A percentile compares a stretch with the other conserved stretches of the same genome.
Evolutionary conservation across 2,113 vertebrate species (phyloP).

Genomic region (Cebus imitator): DNA sequence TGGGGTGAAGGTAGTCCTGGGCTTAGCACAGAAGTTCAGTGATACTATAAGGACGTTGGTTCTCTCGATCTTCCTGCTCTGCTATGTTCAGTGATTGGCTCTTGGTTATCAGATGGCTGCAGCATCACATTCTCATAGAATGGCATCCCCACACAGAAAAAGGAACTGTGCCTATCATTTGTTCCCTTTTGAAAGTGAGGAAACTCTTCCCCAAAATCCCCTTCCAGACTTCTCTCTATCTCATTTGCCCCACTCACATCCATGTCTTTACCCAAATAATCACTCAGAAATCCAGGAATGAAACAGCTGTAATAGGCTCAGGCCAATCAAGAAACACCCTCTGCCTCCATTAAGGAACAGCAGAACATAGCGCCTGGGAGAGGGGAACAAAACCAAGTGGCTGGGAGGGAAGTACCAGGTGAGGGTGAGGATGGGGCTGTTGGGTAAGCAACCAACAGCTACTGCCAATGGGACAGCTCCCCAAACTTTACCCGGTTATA

Average conservation of each 20-base stretch:
- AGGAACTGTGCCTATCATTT: neutral
- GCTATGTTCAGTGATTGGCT: neutral
- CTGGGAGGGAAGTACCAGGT: neutral
- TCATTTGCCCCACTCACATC: neutral
- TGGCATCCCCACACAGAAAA: neutral
- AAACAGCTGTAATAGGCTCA: neutral
- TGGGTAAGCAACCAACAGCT: neutral
- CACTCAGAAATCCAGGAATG: neutral
- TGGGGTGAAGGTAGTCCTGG: neutral
- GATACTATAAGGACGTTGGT: neutral
- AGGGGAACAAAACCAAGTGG: neutral
- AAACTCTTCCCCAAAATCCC: neutral
- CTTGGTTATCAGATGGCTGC: neutral
- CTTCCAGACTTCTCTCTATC: neutral
- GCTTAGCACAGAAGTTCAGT: neutral
- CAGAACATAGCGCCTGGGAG: neutral
- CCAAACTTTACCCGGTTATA: neutral
- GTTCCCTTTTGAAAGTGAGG: neutral
- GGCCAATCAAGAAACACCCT: neutral
- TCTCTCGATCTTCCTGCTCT: neutral
- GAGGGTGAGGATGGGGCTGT: neutral
- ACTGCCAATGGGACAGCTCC: neutral
- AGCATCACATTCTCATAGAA: neutral
- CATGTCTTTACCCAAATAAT: neutral
- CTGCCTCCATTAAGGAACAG: neutral